Evolutionary conservation across 2,113 vertebrate species (phyloP).

Genomic region (Morphnarchus princeps): DNA sequence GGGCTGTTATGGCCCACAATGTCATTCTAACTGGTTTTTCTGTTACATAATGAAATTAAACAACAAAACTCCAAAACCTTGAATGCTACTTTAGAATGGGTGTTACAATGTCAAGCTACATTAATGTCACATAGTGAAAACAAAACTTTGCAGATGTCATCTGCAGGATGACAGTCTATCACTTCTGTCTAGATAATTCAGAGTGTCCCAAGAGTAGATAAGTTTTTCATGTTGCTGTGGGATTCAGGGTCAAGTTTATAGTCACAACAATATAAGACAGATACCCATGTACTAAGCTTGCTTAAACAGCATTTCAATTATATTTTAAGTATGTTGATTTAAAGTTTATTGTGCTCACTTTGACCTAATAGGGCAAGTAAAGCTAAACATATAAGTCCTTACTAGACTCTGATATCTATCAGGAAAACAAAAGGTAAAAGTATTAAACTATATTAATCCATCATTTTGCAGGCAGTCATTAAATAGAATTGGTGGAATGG

Average conservation of each 20-base stretch:
- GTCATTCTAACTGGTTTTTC: not conserved
- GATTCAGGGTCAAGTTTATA: not conserved
- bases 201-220: not conserved
- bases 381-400: not conserved
- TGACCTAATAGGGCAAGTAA: not conserved
- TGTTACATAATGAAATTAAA: not conserved
- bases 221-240: not conserved
- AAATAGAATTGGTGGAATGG: not conserved
- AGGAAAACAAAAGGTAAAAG: not conserved
- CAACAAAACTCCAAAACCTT: not conserved
- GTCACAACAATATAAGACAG: not conserved
- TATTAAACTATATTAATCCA: not conserved
- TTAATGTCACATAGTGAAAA: not conserved
- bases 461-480: not conserved
- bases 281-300: not conserved
- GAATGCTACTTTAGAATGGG: not conserved
- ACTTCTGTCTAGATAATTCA: not conserved
- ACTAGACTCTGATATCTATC: not conserved
- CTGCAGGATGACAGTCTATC: not conserved
- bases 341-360: not conserved
- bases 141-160: not conserved
- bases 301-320: not conserved
- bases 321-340: not conserved
- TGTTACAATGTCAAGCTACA: not conserved
- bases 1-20: not conserved